These are phyloP conservation scores for Paelopatides confundens DNA, from an alignment of 53 echinoderm and acorn worm species.

Conservation along the genomic window DNA sequence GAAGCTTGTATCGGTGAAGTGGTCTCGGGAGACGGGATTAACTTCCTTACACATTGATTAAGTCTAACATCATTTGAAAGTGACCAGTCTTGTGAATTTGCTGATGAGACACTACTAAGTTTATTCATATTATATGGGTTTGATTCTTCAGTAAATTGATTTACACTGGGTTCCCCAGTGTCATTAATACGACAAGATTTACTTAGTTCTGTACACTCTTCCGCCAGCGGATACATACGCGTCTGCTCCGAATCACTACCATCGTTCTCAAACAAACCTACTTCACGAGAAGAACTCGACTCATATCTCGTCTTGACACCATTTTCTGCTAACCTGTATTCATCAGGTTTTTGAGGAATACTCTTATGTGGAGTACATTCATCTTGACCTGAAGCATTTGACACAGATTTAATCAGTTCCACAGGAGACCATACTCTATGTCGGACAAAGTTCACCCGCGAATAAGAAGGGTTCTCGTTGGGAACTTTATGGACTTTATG, in stretches of 20 bases:
- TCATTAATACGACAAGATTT: not conserved
- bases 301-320: too few species aligned
- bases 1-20: not conserved
- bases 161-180: not conserved
- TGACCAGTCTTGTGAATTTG: too few species aligned
- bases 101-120: too few species aligned
- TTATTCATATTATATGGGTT: too few species aligned
- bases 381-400: not conserved
- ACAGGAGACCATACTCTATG: not conserved
- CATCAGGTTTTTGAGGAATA: too few species aligned
- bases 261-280: not conserved
- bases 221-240: not conserved
- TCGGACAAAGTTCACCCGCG: not conserved
- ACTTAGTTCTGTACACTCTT: not conserved
- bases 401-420: not conserved
- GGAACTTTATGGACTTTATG: not conserved
- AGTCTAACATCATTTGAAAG: too few species aligned
- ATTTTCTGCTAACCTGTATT: too few species aligned
- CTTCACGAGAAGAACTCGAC: not conserved
- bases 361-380: too few species aligned
- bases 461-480: not conserved
- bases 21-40: too few species aligned
- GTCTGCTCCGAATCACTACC: conserved; percentile 38
- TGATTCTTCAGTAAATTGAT: too few species aligned
- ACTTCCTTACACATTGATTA: too few species aligned